These are phyloP conservation scores for Propithecus perrieri DNA, from an alignment of 2,797 vertebrate species.

Conservation along the genomic window DNA sequence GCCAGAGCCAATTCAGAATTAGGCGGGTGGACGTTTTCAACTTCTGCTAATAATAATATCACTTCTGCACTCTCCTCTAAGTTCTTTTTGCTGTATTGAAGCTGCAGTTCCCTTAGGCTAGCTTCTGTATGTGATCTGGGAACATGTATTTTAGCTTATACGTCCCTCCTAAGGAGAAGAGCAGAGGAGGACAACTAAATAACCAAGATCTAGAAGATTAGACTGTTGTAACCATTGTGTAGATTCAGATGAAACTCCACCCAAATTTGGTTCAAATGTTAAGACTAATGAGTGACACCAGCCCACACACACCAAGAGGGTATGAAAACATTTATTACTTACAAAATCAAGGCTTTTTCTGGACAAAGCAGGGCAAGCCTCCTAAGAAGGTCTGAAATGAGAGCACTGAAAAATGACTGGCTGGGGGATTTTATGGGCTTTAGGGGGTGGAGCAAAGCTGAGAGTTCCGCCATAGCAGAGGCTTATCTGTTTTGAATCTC, in stretches of 20 bases:
- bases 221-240: background rate
- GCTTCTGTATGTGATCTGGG: background rate
- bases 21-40: slow-evolving; percentile 53
- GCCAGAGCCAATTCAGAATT: slow-evolving; percentile 64
- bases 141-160: background rate
- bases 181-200: background rate
- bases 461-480: background rate
- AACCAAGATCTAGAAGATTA: background rate
- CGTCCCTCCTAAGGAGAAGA: background rate
- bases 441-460: background rate
- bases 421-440: background rate
- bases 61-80: background rate
- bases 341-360: background rate
- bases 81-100: slow-evolving; percentile 47
- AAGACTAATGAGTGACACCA: background rate
- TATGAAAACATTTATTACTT: background rate
- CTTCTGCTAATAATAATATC: slow-evolving; percentile 43
- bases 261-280: background rate
- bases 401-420: background rate
- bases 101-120: background rate
- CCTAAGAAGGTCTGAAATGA: background rate
- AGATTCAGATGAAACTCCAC: background rate
- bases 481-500: background rate
- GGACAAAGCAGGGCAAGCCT: background rate
- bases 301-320: background rate